phyloP scores from a whole-genome alignment of 2,113 vertebrate genomes.

The Nasalis larvatus region DNA sequence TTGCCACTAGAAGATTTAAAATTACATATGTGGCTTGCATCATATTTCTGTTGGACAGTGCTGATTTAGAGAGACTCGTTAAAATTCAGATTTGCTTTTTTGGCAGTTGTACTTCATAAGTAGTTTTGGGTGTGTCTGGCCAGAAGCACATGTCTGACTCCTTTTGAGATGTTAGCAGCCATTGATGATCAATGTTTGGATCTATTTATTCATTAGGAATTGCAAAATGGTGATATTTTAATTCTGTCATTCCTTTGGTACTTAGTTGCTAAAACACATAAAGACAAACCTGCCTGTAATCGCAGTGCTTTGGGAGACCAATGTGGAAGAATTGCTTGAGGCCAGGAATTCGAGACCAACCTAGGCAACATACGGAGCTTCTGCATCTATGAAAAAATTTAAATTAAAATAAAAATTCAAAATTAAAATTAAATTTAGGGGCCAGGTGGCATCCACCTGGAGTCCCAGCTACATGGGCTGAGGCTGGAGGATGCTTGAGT shows the following conservation, averaged over 20 bases:
- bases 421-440: not conserved
- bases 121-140: not conserved
- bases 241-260: constrained; percentile 1
- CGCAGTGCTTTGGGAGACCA: not conserved
- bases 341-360: not conserved
- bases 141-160: not conserved
- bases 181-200: not conserved
- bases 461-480: not conserved
- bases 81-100: constrained; percentile 23
- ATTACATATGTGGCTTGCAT: not conserved
- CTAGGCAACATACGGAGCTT: not conserved
- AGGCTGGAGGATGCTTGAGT: not conserved
- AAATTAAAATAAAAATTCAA: not conserved
- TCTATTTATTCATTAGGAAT: not conserved
- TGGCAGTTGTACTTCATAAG: not conserved
- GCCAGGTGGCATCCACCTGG: not conserved
- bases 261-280: not conserved
- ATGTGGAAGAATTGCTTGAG: not conserved
- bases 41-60: not conserved
- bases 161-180: not conserved
- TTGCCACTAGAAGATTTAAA: not conserved
- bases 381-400: not conserved
- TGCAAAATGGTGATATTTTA: not conserved
- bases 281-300: not conserved
- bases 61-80: not conserved